Conservation (phyloP, 2,113 vertebrate genomes). For the Psilopogon haemacephalus region DNA sequence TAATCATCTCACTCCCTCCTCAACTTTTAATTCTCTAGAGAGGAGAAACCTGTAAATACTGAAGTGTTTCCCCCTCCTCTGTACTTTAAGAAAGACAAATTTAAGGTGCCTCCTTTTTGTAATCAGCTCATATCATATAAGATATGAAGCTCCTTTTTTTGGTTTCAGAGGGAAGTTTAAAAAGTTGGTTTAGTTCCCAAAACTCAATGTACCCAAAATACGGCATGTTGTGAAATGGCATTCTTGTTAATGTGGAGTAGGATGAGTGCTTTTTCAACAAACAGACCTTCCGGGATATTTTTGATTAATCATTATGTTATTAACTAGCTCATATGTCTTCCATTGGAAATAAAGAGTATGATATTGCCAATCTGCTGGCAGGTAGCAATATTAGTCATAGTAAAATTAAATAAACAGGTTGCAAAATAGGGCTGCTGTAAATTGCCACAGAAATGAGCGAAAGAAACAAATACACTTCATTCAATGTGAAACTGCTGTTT, state of each 20-base stretch:
- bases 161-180: neutral
- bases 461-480: neutral
- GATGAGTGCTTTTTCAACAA: neutral
- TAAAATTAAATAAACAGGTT: constrained; percentile 36
- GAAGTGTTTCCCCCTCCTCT: neutral
- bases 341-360: constrained; percentile 38
- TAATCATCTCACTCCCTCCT: neutral
- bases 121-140: neutral
- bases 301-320: constrained; percentile 2
- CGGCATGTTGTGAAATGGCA: neutral
- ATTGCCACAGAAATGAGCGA: neutral
- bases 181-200: neutral
- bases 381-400: constrained; percentile 39
- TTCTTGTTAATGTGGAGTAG: neutral
- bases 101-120: neutral
- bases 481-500: neutral
- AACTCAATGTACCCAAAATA: neutral
- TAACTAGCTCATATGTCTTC: constrained; percentile 34
- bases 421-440: neutral
- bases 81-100: neutral
- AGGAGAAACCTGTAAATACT: neutral
- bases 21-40: neutral
- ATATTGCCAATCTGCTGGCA: constrained; percentile 23
- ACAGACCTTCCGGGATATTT: constrained; percentile 21
- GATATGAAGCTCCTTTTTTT: neutral